Evolutionary conservation across 2,888 invertebrate species (phyloP).

Genomic region (Conops quadrifasciatus): DNA sequence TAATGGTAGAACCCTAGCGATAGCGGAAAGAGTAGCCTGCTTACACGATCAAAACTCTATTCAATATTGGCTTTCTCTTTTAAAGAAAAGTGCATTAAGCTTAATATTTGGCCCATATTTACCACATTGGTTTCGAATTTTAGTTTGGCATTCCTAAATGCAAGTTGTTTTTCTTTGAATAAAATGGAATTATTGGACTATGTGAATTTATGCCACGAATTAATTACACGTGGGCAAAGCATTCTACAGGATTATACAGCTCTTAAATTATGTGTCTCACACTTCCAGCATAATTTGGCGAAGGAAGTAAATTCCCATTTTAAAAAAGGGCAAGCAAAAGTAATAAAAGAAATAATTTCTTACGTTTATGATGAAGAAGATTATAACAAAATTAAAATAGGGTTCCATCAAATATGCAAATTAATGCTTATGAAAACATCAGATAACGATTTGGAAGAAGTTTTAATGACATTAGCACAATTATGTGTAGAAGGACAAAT

Average conservation of each 20-base stretch:
- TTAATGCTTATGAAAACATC: background rate
- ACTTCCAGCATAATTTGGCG: conserved; percentile 14
- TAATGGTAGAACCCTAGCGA: background rate
- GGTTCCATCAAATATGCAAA: background rate
- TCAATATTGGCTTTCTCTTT: conserved; percentile 6
- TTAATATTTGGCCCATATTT: conserved; percentile 16
- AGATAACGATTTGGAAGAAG: background rate
- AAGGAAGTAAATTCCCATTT: conserved; percentile 1
- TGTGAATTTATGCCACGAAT: conserved; percentile 1
- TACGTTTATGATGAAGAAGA: conserved; percentile 2
- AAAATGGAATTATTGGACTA: conserved; percentile 2
- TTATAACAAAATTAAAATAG: background rate
- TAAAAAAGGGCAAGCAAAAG: background rate
- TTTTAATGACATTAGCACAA: conserved; percentile 7
- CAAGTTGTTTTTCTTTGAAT: background rate
- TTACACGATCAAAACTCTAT: conserved; percentile 11
- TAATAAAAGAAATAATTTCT: background rate
- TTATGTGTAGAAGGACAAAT: background rate
- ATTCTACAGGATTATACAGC: background rate
- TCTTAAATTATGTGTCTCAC: background rate
- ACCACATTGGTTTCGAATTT: conserved; percentile 12
- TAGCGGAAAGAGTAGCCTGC: background rate
- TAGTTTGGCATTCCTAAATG: conserved; percentile 17
- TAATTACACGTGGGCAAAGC: background rate
- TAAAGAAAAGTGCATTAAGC: background rate